Conservation (phyloP, 2,113 vertebrate genomes). For the Mugil cephalus region DNA sequence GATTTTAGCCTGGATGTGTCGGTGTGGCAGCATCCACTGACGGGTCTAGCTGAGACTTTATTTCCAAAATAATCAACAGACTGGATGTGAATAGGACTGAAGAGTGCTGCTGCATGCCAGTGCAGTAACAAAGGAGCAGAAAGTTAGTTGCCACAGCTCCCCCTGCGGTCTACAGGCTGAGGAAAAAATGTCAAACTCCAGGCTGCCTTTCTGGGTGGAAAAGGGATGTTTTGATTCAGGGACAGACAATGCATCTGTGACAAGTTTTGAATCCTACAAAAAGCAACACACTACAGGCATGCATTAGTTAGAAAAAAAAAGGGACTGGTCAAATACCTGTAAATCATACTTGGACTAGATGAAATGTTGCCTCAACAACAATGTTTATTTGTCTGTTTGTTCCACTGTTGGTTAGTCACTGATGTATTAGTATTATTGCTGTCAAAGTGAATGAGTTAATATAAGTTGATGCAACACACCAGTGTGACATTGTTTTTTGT, state of each 20-base stretch:
- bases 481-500: too few relatives aligned
- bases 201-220: constrained; percentile 23
- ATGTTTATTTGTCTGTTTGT: background rate
- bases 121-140: constrained; percentile 49
- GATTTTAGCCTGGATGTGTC: constrained; percentile 63
- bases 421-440: background rate
- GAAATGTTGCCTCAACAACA: background rate
- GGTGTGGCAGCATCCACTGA: constrained; percentile 54
- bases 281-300: constrained; percentile 24
- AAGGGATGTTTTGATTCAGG: constrained; percentile 35
- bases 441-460: too few relatives aligned
- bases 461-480: too few relatives aligned
- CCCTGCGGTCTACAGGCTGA: constrained; percentile 12
- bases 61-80: constrained; percentile 71
- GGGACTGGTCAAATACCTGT: background rate
- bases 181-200: constrained; percentile 1
- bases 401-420: background rate
- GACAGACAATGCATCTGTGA: constrained; percentile 19
- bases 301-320: background rate
- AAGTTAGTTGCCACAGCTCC: constrained; percentile 58
- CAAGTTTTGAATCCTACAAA: constrained; percentile 9
- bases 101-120: constrained; percentile 39
- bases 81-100: constrained; percentile 58
- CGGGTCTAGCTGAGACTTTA: constrained; percentile 61
- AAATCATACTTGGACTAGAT: background rate